Conservation (phyloP, 2,888 invertebrate genomes). For the Linnaemya tessellans region DNA sequence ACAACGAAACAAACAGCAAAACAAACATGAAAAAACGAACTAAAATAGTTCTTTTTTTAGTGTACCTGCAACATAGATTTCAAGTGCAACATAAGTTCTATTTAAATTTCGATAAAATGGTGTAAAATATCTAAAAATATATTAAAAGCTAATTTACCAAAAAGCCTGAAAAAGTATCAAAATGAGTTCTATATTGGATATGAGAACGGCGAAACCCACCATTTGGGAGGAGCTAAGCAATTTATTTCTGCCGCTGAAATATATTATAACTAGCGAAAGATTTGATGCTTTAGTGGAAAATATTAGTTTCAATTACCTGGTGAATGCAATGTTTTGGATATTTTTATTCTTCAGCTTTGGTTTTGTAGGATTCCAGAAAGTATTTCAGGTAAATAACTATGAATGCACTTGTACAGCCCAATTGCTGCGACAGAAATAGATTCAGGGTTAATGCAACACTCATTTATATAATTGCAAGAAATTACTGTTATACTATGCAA, state of each 20-base stretch:
- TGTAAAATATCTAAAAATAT: not conserved
- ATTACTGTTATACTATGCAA: slow-evolving; percentile 11
- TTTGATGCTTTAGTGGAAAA: slow-evolving; percentile 81
- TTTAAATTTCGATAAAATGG: not conserved
- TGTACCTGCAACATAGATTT: slow-evolving; percentile 38
- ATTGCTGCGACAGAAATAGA: slow-evolving; percentile 61
- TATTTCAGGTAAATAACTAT: slow-evolving; percentile 79
- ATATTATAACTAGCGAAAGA: slow-evolving; percentile 80
- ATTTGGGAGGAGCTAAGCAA: slow-evolving; percentile 82
- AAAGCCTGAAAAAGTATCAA: slow-evolving; percentile 32
- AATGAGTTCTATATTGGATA: slow-evolving; percentile 83
- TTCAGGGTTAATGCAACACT: slow-evolving; percentile 55
- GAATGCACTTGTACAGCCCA: slow-evolving; percentile 20
- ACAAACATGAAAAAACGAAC: slow-evolving; percentile 34
- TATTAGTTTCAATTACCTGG: slow-evolving; percentile 80
- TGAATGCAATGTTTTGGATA: slow-evolving; percentile 83
- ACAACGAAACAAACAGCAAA: slow-evolving; percentile 42
- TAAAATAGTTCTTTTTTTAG: slow-evolving; percentile 7
- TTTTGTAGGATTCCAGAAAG: slow-evolving; percentile 80
- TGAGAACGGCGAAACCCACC: slow-evolving; percentile 80
- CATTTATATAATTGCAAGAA: slow-evolving; percentile 42
- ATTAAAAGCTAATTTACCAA: not conserved
- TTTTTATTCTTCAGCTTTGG: slow-evolving; percentile 79
- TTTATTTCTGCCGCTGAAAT: slow-evolving; percentile 82
- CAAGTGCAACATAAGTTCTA: slow-evolving; percentile 29